These are phyloP conservation scores for Oryzias javanicus DNA, from an alignment of 2,113 vertebrate genomes.

Conservation along the genomic window DNA sequence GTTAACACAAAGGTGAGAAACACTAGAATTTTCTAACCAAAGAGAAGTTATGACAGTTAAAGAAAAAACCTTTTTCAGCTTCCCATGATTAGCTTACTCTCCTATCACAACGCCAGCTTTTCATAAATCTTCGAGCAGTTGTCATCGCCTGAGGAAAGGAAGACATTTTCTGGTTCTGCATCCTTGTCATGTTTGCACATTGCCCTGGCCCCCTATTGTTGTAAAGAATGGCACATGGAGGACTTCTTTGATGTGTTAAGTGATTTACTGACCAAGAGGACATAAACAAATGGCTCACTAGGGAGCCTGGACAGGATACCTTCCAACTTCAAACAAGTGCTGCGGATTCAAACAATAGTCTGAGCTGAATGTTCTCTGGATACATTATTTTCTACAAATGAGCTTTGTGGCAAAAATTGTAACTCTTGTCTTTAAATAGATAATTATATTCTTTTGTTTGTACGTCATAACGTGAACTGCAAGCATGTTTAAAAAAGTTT, in stretches of 20 bases:
- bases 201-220: slow-evolving; percentile 72
- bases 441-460: background rate
- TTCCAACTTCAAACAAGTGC: slow-evolving; percentile 75
- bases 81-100: slow-evolving; percentile 31
- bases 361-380: slow-evolving; percentile 53
- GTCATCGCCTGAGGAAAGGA: slow-evolving; percentile 67
- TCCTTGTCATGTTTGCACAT: slow-evolving; percentile 75
- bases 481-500: no score
- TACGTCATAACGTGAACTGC: background rate
- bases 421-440: slow-evolving; percentile 18
- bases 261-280: slow-evolving; percentile 76
- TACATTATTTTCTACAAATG: slow-evolving; percentile 50
- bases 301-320: slow-evolving; percentile 72
- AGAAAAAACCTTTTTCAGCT: background rate
- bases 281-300: slow-evolving; percentile 75
- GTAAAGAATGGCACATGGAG: slow-evolving; percentile 47
- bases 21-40: background rate
- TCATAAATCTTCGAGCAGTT: slow-evolving; percentile 68
- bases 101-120: slow-evolving; percentile 40
- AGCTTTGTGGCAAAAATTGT: slow-evolving; percentile 45
- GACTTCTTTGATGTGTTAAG: slow-evolving; percentile 79
- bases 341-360: slow-evolving; percentile 69
- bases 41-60: background rate
- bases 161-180: slow-evolving; percentile 68
- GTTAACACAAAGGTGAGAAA: no score